Conservation (phyloP, 2,113 vertebrate genomes). For the western clawed frog (Xenopus tropicalis) region UCB_Xtro_10.0 CM004450.2:145024501-145025000, state of each 20-base stretch:
- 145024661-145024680: constrained; percentile 70
- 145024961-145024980: constrained; percentile 69
- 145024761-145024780: constrained; percentile 58
- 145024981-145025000: constrained; percentile 63
- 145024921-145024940: constrained; percentile 85
- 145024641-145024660: constrained; percentile 90
- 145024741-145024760: constrained; percentile 53
- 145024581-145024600: constrained; percentile 87
- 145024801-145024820: constrained; percentile 64
- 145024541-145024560: constrained; percentile 78
- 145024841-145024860: constrained; percentile 61
- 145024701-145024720: constrained; percentile 66
- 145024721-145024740: constrained; percentile 65
- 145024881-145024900: constrained; percentile 76
- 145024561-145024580: constrained; percentile 75
- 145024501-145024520: constrained; percentile 90
- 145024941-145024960: constrained; percentile 78
- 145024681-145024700: constrained; percentile 62
- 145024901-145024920: constrained; percentile 82
- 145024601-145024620: constrained; percentile 94
- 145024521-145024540: constrained; percentile 83
- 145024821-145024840: constrained; percentile 69
- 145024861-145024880: constrained; percentile 50
- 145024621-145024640: constrained; percentile 93
- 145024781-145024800: constrained; percentile 45